Conservation (phyloP, 2,113 vertebrate genomes). For the Tragelaphus buxtoni region DNA sequence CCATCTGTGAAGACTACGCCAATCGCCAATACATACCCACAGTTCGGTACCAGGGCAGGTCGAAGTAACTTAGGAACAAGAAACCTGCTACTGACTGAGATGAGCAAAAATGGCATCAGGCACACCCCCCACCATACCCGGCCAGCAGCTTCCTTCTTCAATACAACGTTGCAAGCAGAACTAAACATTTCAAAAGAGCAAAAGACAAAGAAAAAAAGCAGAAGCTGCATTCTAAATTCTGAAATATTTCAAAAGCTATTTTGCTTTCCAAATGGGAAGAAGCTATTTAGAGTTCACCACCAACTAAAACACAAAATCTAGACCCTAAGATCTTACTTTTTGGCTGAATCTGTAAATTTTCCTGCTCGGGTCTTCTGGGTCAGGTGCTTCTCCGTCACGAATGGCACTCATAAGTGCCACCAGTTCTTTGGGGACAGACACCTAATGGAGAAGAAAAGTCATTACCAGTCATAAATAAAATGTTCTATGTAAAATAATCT, state of each 20-base stretch:
- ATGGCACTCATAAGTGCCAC: conserved; percentile 95
- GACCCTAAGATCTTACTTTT: conserved; percentile 79
- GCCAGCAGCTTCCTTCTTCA: background rate
- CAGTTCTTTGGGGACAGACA: conserved; percentile 93
- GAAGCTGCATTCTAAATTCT: background rate
- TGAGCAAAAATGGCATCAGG: background rate
- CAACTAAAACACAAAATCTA: background rate
- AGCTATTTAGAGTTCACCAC: background rate
- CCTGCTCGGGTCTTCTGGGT: conserved; percentile 84
- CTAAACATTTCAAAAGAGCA: background rate
- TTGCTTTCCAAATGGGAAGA: background rate
- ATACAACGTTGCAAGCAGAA: background rate
- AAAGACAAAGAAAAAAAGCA: background rate
- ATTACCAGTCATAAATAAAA: background rate
- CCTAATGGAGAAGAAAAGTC: conserved; percentile 74
- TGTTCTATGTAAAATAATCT: background rate
- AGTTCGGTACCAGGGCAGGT: background rate
- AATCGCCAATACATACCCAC: background rate
- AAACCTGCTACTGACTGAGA: background rate
- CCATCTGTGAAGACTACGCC: background rate
- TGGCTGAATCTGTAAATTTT: conserved; percentile 91
- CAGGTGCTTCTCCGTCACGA: conserved; percentile 87
- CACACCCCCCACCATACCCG: fast-evolving
- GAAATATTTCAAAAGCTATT: background rate
- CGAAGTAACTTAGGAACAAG: background rate